Conservation (phyloP, 2,113 vertebrate species). For the Lycocorax pyrrhopterus region DNA sequence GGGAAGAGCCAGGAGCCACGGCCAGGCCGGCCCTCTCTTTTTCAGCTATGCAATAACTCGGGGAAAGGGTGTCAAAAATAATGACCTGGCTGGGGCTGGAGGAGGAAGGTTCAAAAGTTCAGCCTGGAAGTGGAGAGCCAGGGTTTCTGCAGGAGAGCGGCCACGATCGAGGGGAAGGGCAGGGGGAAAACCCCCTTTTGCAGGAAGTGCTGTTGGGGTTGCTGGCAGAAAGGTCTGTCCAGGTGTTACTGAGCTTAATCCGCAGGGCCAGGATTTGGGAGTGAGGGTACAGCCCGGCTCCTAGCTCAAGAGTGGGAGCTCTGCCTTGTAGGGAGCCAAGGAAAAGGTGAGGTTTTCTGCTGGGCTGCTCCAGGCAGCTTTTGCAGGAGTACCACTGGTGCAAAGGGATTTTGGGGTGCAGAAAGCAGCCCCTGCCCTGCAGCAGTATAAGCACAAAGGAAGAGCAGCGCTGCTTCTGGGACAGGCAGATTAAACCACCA, state of each 20-base stretch:
- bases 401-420: background rate
- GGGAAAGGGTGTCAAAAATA: conserved; percentile 64
- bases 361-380: background rate
- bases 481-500: background rate
- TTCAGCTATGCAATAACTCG: conserved; percentile 12
- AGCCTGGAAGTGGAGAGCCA: conserved; percentile 21
- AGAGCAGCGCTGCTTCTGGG: fast-evolving
- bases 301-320: background rate
- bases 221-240: background rate
- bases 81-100: conserved; percentile 69
- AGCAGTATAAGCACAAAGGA: background rate
- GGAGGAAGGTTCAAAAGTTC: conserved; percentile 77
- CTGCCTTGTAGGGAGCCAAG: fast-evolving
- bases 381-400: fast-evolving
- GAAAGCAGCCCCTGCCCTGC: background rate
- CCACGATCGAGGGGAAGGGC: fast-evolving
- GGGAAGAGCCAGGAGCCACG: background rate
- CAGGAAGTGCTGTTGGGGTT: background rate
- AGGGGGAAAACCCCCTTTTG: background rate
- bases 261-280: background rate
- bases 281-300: background rate
- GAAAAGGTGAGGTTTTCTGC: background rate
- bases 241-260: background rate
- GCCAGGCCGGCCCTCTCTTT: background rate
- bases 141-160: background rate